These are phyloP conservation scores for Mastigias papua DNA, from an alignment of 30 jellyfish, hydroid and myxozoan genomes.

Conservation along the genomic window DNA sequence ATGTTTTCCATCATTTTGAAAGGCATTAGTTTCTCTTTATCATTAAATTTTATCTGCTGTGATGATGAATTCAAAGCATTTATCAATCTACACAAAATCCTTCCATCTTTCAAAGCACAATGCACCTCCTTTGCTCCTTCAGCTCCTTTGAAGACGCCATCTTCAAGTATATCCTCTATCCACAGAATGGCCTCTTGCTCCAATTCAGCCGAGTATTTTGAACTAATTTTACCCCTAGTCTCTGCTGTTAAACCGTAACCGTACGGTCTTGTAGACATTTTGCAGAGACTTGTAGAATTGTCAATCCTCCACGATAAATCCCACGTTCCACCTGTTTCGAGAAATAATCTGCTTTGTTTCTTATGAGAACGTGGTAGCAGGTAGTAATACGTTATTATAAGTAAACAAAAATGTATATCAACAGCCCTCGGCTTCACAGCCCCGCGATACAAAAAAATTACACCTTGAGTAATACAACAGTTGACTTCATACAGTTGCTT, in stretches of 20 bases:
- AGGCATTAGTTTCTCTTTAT: conserved; percentile 48
- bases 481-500: too few species aligned
- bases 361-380: conserved; percentile 5
- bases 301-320: background rate
- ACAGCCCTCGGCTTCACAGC: background rate
- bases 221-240: conserved; percentile 67
- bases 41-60: conserved; percentile 11
- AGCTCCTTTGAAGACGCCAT: conserved; percentile 75
- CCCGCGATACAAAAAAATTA: background rate
- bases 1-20: conserved; percentile 95
- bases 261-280: conserved; percentile 80
- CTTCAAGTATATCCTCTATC: conserved; percentile 79
- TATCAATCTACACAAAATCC: conserved; percentile 72
- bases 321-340: conserved; percentile 18
- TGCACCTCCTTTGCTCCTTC: conserved; percentile 79
- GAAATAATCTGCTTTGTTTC: conserved; percentile 3
- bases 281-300: background rate
- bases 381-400: conserved; percentile 1
- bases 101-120: conserved; percentile 80
- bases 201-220: conserved; percentile 79
- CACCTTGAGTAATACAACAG: background rate
- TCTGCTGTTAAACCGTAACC: conserved; percentile 87
- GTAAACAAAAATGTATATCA: background rate
- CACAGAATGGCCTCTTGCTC: conserved; percentile 91
- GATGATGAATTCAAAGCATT: conserved; percentile 59